These are phyloP conservation scores for Corvus hawaiiensis DNA, from an alignment of 2,113 vertebrate genomes.

Conservation along the genomic window DNA sequence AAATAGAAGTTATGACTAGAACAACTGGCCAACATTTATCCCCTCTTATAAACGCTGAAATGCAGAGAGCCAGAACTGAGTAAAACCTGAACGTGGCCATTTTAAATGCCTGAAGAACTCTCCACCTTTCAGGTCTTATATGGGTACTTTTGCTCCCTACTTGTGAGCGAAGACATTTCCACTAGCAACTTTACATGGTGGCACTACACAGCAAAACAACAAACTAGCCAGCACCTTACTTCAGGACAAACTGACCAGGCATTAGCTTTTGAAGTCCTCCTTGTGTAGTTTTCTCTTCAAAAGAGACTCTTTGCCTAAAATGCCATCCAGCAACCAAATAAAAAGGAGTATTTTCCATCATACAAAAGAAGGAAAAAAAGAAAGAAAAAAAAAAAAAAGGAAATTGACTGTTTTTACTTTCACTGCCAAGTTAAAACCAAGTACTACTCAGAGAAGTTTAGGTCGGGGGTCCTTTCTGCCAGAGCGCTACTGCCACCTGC, in stretches of 20 bases:
- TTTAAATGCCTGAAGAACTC: neutral
- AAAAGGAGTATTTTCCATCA: neutral
- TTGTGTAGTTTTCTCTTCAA: neutral
- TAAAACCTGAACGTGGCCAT: neutral
- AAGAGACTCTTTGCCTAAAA: neutral
- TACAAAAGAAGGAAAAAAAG: neutral
- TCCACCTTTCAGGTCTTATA: neutral
- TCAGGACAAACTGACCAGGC: neutral
- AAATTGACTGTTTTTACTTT: neutral
- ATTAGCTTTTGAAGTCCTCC: neutral
- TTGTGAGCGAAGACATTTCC: neutral
- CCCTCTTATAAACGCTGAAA: neutral
- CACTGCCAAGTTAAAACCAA: neutral
- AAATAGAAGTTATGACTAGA: neutral
- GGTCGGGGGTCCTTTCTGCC: neutral
- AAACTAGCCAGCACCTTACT: neutral
- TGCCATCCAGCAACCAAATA: neutral
- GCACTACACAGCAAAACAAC: neutral
- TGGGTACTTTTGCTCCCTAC: neutral
- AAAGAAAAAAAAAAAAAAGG: too few relatives aligned
- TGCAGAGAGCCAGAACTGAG: neutral
- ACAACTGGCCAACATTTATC: neutral
- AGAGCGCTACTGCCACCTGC: conserved; percentile 12
- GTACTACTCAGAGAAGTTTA: neutral
- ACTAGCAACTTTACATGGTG: neutral